Conservation (phyloP, 2,797 vertebrate species). For the Gymnoscopelus microlampas region DNA sequence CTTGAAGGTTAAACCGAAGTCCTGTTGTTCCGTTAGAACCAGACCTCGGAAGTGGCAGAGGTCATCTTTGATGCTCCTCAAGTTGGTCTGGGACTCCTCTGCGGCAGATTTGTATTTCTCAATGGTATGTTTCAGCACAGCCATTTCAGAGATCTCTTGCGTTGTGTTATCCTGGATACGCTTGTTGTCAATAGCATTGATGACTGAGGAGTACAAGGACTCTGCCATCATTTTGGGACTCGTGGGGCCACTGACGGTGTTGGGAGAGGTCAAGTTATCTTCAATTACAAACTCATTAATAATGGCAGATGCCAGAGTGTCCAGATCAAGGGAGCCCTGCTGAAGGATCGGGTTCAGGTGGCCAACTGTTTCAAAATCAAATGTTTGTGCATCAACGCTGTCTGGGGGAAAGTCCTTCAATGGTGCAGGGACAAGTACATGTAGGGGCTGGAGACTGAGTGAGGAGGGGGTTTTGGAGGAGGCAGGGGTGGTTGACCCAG, state of each 20-base stretch:
- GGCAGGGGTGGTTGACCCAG: slow-evolving; percentile 81
- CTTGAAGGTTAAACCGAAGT: slow-evolving; percentile 89
- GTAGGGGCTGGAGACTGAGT: slow-evolving; percentile 89
- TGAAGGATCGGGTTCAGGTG: slow-evolving; percentile 94
- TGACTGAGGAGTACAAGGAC: slow-evolving; percentile 97
- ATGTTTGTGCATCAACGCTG: slow-evolving; percentile 98
- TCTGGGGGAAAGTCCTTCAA: slow-evolving; percentile 97
- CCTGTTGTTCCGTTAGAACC: slow-evolving; percentile 90
- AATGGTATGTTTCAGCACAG: slow-evolving; percentile 80
- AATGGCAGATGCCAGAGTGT: slow-evolving; percentile 98
- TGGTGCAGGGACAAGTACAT: slow-evolving; percentile 75
- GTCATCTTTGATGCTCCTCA: slow-evolving; percentile 91
- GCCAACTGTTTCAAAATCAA: slow-evolving; percentile 98
- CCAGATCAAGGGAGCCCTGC: slow-evolving; percentile 93
- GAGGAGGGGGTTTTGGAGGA: slow-evolving; percentile 89
- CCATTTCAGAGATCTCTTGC: slow-evolving; percentile 79
- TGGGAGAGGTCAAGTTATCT: slow-evolving; percentile 90
- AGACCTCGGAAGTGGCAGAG: slow-evolving; percentile 88
- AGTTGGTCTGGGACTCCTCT: slow-evolving; percentile 88
- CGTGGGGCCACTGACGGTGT: slow-evolving; percentile 94
- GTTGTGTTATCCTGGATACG: slow-evolving; percentile 93
- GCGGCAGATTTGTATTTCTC: slow-evolving; percentile 88
- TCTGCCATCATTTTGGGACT: slow-evolving; percentile 99
- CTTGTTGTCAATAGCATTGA: slow-evolving; percentile 97
- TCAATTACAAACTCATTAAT: slow-evolving; percentile 99